Percentiles rank a stretch among this genome's conserved stretches.
phyloP scores from a whole-genome alignment of 2,888 invertebrate genomes.

The Cosmorhoe ocellata region DNA sequence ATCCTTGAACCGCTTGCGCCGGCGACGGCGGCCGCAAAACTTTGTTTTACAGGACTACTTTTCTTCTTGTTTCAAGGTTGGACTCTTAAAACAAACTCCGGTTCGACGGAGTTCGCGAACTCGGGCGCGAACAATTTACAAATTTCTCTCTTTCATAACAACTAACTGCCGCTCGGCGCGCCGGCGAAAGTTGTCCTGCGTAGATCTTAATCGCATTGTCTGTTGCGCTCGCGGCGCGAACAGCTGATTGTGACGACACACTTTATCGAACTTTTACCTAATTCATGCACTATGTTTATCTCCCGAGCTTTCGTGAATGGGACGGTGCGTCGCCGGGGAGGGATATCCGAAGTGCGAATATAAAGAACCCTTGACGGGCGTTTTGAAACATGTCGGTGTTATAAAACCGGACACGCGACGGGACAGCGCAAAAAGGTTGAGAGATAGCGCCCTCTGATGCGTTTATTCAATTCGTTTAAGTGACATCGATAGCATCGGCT shows the following conservation, averaged over 20 bases:
- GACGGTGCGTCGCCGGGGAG: neutral
- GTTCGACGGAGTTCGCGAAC: slow-evolving; percentile 83
- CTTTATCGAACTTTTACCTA: slow-evolving; percentile 67
- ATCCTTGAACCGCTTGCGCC: slow-evolving; percentile 84
- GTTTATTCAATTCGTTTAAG: slow-evolving; percentile 81
- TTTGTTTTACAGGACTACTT: slow-evolving; percentile 84
- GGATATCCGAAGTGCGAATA: slow-evolving; percentile 17
- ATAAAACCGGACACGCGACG: slow-evolving; percentile 41
- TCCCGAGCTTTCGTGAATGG: slow-evolving; percentile 9
- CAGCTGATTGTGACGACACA: slow-evolving; percentile 79
- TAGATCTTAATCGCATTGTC: slow-evolving; percentile 84
- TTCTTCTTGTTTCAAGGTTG: slow-evolving; percentile 84
- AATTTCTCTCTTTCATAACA: slow-evolving; percentile 84
- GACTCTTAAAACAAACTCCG: slow-evolving; percentile 84
- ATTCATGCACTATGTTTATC: slow-evolving; percentile 49
- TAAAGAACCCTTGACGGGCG: slow-evolving; percentile 37
- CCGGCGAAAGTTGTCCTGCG: slow-evolving; percentile 83
- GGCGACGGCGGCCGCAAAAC: slow-evolving; percentile 83
- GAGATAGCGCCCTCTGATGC: slow-evolving; percentile 65
- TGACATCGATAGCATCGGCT: slow-evolving; percentile 78
- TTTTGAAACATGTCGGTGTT: slow-evolving; percentile 42
- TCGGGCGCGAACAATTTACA: slow-evolving; percentile 84
- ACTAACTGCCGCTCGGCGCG: slow-evolving; percentile 83
- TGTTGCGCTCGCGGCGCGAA: slow-evolving; percentile 79
- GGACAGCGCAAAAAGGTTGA: slow-evolving; percentile 40